A percentile compares a stretch with the other conserved stretches of the same genome.
phyloP scores from a whole-genome alignment of 2,797 vertebrate genomes.

The Poeciliopsis infans region DNA sequence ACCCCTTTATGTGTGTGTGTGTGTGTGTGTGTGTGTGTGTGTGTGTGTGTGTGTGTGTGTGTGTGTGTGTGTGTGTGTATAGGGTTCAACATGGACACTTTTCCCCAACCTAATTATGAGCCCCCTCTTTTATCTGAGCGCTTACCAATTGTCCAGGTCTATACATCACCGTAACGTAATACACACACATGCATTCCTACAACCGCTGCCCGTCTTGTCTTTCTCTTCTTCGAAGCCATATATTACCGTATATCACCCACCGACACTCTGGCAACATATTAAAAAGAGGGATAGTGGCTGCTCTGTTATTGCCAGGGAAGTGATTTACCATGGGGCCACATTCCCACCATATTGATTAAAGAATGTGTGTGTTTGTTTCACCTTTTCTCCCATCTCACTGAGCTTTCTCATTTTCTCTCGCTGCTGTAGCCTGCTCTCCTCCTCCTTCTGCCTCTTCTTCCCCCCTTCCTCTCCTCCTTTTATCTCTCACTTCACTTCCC shows the following conservation, averaged over 20 bases:
- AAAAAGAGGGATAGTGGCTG: constrained; percentile 70
- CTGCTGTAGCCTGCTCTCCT: constrained; percentile 32
- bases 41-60: constrained; percentile 29
- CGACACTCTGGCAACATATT: constrained; percentile 71
- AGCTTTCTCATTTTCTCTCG: constrained; percentile 58
- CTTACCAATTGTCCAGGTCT: constrained; percentile 53
- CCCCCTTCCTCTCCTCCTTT: constrained; percentile 44
- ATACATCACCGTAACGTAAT: constrained; percentile 53
- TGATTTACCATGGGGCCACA: constrained; percentile 73
- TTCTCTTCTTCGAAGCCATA: constrained; percentile 36
- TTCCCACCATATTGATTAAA: constrained; percentile 75
- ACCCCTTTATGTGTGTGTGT: not conserved
- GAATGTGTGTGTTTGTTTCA: constrained; percentile 48
- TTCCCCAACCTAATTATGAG: constrained; percentile 65
- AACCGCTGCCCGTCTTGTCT: constrained; percentile 21
- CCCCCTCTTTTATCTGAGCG: constrained; percentile 58
- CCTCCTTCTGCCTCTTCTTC: constrained; percentile 23
- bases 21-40: constrained; percentile 24
- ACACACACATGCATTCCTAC: not conserved
- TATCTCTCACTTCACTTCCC: constrained; percentile 60
- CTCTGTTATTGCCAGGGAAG: constrained; percentile 73
- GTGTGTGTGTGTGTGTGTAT: constrained; percentile 18
- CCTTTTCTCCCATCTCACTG: constrained; percentile 49
- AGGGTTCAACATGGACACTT: constrained; percentile 31
- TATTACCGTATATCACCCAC: constrained; percentile 60